Evolutionary conservation across 2,113 vertebrate genomes (phyloP).

Genomic region (Ailurus styani): DNA sequence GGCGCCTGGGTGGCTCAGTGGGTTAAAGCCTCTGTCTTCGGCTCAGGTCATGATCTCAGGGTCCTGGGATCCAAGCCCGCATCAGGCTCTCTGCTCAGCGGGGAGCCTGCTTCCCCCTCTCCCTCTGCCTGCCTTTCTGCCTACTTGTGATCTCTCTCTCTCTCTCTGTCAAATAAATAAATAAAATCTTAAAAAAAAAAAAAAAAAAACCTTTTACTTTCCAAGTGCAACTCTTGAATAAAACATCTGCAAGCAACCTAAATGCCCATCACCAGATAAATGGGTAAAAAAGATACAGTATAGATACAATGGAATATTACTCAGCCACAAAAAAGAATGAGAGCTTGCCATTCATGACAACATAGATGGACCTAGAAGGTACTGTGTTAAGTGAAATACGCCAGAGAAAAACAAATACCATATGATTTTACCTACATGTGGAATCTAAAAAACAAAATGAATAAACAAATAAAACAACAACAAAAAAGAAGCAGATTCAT

Average conservation of each 20-base stretch:
- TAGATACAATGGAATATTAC: background rate
- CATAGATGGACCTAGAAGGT: background rate
- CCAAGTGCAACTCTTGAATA: background rate
- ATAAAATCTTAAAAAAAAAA: no score
- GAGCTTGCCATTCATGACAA: background rate
- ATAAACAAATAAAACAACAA: background rate
- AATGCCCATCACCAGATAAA: background rate
- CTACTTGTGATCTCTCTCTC: no score
- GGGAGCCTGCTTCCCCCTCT: no score
- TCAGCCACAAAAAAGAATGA: background rate
- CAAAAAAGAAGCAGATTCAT: background rate
- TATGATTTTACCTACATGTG: background rate
- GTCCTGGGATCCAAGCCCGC: no score
- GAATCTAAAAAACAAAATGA: background rate
- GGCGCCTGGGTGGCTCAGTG: no score
- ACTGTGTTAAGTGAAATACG: background rate
- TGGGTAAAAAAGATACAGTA: background rate
- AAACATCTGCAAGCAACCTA: background rate
- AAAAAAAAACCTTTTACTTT: constrained; percentile 2
- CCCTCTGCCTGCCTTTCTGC: no score
- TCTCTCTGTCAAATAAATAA: no score
- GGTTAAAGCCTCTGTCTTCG: no score
- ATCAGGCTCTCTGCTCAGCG: no score
- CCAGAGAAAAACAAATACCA: background rate
- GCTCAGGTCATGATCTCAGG: no score